phyloP scores from a whole-genome alignment of 2,113 vertebrate species.

The Cyanoderma ruficeps region DNA sequence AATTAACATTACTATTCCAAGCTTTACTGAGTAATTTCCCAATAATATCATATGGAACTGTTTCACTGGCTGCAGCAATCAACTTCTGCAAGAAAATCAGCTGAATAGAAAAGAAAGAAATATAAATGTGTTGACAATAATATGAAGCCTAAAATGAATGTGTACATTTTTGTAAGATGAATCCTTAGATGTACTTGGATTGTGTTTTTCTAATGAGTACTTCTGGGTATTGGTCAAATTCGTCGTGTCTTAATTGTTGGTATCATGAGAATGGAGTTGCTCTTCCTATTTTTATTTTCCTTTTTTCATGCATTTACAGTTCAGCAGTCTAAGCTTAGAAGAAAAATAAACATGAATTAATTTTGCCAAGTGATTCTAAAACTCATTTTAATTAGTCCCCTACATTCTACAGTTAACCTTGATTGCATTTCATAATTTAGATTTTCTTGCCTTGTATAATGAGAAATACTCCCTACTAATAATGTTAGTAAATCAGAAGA shows the following conservation, averaged over 20 bases:
- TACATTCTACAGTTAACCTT: conserved; percentile 17
- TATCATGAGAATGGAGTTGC: conserved; percentile 1
- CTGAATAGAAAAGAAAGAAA: neutral
- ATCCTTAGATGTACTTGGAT: neutral
- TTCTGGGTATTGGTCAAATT: conserved; percentile 10
- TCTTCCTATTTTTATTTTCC: conserved; percentile 40
- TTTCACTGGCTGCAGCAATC: neutral
- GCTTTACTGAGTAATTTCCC: neutral
- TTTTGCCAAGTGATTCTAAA: conserved; percentile 44
- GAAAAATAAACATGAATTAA: conserved; percentile 42
- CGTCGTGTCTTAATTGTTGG: neutral
- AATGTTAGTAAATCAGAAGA: conserved; percentile 9
- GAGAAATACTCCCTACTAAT: conserved; percentile 14
- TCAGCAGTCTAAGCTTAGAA: conserved; percentile 36
- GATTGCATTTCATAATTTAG: conserved; percentile 38
- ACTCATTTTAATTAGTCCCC: conserved; percentile 48
- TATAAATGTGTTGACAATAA: neutral
- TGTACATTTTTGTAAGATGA: neutral
- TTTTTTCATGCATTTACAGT: conserved; percentile 36
- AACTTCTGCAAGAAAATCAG: neutral
- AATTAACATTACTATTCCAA: conserved; percentile 25
- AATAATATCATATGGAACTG: neutral
- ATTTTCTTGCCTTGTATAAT: conserved; percentile 20
- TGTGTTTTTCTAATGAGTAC: conserved; percentile 48
- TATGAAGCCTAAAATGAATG: neutral